Percentiles rank a stretch among this genome's conserved stretches.
phyloP scores from a whole-genome alignment of 2,888 invertebrate genomes.

The Falcaria lacertinaria region DNA sequence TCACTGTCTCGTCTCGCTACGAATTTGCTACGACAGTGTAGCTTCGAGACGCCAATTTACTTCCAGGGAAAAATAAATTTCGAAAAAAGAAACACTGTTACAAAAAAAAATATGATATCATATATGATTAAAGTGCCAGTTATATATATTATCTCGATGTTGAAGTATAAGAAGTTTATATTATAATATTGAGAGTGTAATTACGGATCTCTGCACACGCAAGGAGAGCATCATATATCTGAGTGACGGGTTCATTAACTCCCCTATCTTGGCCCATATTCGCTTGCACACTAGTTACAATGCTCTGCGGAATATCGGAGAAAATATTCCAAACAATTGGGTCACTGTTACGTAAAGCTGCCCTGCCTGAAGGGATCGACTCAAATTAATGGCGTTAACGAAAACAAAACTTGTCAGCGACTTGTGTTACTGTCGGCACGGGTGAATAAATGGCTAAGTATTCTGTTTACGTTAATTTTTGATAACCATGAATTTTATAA shows the following conservation, averaged over 20 bases:
- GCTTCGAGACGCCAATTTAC: conserved; percentile 13
- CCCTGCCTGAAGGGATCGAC: conserved; percentile 2
- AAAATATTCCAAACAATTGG: conserved; percentile 29
- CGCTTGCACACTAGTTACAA: conserved; percentile 23
- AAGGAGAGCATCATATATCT: conserved; percentile 25
- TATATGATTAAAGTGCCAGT: too few species aligned
- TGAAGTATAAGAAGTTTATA: not conserved
- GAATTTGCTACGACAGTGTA: conserved; percentile 9
- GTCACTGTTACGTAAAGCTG: conserved; percentile 16
- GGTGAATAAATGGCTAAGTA: not conserved
- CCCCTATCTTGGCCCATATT: conserved; percentile 13
- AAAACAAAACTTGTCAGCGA: conserved; percentile 8
- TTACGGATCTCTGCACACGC: conserved; percentile 12
- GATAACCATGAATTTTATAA: too few species aligned
- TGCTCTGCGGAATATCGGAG: conserved; percentile 13
- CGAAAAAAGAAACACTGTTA: too few species aligned
- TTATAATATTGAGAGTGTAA: conserved; percentile 3
- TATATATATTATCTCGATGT: too few species aligned
- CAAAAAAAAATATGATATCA: too few species aligned
- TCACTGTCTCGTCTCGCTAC: conserved; percentile 13
- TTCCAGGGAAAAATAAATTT: conserved; percentile 9
- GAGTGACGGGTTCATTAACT: conserved; percentile 43
- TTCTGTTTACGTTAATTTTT: too few species aligned
- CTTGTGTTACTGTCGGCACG: not conserved
- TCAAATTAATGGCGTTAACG: conserved; percentile 13